Conservation (phyloP, 2,113 vertebrate species). For the Vulpes ferrilata region DNA sequence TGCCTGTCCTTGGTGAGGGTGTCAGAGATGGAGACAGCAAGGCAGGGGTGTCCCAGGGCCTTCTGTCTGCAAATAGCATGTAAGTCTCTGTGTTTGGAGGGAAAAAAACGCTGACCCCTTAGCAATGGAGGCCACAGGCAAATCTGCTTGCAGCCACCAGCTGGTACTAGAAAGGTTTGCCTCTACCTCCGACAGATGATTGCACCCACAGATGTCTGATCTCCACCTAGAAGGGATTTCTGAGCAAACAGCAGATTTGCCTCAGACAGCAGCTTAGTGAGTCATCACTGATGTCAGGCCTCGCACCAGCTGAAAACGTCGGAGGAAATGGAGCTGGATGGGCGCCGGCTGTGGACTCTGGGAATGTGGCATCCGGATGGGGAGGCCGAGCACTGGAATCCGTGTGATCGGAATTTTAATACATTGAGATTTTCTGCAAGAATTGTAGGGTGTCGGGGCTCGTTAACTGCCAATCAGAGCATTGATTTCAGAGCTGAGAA, state of each 20-base stretch:
- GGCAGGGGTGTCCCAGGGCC: not conserved
- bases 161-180: slow-evolving; percentile 54
- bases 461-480: not conserved
- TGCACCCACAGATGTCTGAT: slow-evolving; percentile 78
- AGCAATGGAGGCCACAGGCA: slow-evolving; percentile 50
- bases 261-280: slow-evolving; percentile 61
- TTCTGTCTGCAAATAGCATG: fast-evolving
- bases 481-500: not conserved
- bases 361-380: not conserved
- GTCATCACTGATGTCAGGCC: slow-evolving; percentile 39
- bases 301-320: slow-evolving; percentile 24
- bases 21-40: not conserved
- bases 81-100: not conserved
- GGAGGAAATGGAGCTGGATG: not conserved
- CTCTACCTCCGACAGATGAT: slow-evolving; percentile 15
- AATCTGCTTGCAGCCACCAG: slow-evolving; percentile 68
- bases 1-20: not conserved
- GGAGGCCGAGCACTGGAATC: not conserved
- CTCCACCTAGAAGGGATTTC: slow-evolving; percentile 68
- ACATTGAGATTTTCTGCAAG: not conserved
- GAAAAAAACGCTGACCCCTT: slow-evolving; percentile 46
- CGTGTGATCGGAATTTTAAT: not conserved
- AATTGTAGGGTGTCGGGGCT: not conserved
- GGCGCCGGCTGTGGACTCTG: not conserved
- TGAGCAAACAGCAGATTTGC: slow-evolving; percentile 73